Base-by-base conservation (phyloP, 1,140 invertebrate genomes). In the Lanistes nyassanus region DNA sequence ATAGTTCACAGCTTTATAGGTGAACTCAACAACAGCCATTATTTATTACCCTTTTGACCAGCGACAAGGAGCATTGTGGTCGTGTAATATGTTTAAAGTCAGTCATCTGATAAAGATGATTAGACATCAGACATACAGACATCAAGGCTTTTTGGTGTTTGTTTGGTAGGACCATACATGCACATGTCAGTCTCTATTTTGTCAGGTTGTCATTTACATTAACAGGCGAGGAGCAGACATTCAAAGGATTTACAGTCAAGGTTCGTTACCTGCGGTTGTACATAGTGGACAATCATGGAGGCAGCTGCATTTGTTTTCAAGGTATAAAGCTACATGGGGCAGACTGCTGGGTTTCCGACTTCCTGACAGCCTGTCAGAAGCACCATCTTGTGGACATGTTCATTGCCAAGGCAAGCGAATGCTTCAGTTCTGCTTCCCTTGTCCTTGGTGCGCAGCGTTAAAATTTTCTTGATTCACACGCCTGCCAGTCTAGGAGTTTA, bases 281-380 rank as follows among this genome's bases (percentile, higher is more conserved):
- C 65, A 74, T 86, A 53, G 75, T 81, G 21, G 81, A 81, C 75
- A 85, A 85, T 56, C 78, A 84, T 75, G 82, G 79, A 23, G 84
- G 80, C 42, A 77, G 71, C 34, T 81, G 74, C 58, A 85, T 82
- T 34, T 83, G 81, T 73, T 85, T 86, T 72, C 85, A 85, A 62
- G 85, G 85, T 19, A 76, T 85, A 37, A 76, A 81, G 47, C 73
- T 86, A 2, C 84, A 83, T 72, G 85, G 85, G 16, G 80, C 74
- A 29, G 83, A 86, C 64, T 76, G 76, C 19, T 74, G 79, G 60
- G 71, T 86, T 31, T 55, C 62, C 21, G 67, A 72, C 58, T 47
- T 81, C 16, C 58, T 86, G 26, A 37, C 76, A 19, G 23, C 31
- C 29, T 56, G 55, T 23, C n/a, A 31, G 31, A n/a, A n/a, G 51